phyloP scores from a whole-genome alignment of 2,113 vertebrate species.

The Antechinus flavipes region DNA sequence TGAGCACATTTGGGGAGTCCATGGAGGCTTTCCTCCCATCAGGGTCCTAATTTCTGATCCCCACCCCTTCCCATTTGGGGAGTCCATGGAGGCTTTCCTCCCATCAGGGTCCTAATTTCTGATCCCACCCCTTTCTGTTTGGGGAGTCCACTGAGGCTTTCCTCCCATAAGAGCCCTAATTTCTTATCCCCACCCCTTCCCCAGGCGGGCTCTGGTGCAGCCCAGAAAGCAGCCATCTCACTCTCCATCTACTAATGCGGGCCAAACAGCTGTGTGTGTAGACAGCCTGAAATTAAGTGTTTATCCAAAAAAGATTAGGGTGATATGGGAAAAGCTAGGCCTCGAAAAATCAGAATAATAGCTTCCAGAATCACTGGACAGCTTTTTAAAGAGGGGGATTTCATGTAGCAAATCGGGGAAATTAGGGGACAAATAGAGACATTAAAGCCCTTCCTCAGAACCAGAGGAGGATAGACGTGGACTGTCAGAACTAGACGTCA shows the following conservation, averaged over 20 bases:
- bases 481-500: not conserved
- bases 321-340: not conserved
- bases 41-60: not conserved
- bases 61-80: not conserved
- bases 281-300: not conserved
- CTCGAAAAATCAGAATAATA: not conserved
- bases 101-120: not conserved
- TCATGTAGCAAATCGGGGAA: not conserved
- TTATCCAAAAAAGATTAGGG: not conserved
- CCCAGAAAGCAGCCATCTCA: not conserved
- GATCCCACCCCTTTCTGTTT: not conserved
- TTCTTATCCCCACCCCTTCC: not conserved
- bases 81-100: not conserved
- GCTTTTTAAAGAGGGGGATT: not conserved
- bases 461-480: not conserved
- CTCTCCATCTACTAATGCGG: not conserved
- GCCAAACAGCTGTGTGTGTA: not conserved
- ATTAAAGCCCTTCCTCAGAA: not conserved
- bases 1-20: no score
- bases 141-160: not conserved
- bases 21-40: no score
- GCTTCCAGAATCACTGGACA: not conserved
- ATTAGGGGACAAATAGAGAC: not conserved
- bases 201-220: not conserved
- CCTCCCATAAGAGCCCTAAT: not conserved